Percentiles rank a stretch among this genome's conserved stretches.
These are phyloP conservation scores for Falcaria lacertinaria DNA, from an alignment of 2,888 invertebrate genomes.

Conservation along the genomic window DNA sequence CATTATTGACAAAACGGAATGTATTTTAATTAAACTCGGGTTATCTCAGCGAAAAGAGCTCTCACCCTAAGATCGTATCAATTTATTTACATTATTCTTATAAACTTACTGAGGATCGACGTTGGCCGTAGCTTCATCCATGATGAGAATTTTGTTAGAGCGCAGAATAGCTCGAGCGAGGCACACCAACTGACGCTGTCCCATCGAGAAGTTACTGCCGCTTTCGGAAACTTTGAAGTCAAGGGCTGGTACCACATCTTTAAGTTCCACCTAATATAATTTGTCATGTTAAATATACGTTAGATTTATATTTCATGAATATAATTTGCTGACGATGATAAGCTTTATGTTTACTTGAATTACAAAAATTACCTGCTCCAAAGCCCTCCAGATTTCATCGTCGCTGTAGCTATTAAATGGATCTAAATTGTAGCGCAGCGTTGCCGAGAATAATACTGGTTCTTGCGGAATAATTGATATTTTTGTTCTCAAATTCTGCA, in stretches of 20 bases:
- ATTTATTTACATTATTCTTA: not conserved
- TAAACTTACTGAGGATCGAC: constrained; percentile 80
- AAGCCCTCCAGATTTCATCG: constrained; percentile 82
- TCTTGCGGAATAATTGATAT: constrained; percentile 87
- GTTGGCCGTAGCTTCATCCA: constrained; percentile 81
- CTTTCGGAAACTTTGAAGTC: constrained; percentile 86
- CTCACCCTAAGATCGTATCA: too few species aligned
- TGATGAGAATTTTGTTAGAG: constrained; percentile 84
- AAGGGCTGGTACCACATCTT: constrained; percentile 82
- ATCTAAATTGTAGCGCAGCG: constrained; percentile 85
- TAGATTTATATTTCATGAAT: not conserved
- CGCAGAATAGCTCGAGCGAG: constrained; percentile 88
- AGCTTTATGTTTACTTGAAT: too few species aligned
- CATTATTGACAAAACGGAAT: too few species aligned
- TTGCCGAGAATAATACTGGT: constrained; percentile 83
- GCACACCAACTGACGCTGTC: constrained; percentile 89
- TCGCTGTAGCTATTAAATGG: constrained; percentile 83
- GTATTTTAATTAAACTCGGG: too few species aligned
- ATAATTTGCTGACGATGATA: too few species aligned
- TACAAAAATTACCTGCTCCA: constrained; percentile 84
- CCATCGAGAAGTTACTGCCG: constrained; percentile 88
- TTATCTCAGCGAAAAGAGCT: too few species aligned
- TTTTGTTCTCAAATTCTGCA: constrained; percentile 79
- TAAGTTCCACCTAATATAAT: constrained; percentile 83
- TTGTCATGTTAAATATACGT: not conserved